These are phyloP conservation scores for Eupelmus urozonus DNA, from an alignment of 2,888 invertebrate genomes.

Conservation along the genomic window DNA sequence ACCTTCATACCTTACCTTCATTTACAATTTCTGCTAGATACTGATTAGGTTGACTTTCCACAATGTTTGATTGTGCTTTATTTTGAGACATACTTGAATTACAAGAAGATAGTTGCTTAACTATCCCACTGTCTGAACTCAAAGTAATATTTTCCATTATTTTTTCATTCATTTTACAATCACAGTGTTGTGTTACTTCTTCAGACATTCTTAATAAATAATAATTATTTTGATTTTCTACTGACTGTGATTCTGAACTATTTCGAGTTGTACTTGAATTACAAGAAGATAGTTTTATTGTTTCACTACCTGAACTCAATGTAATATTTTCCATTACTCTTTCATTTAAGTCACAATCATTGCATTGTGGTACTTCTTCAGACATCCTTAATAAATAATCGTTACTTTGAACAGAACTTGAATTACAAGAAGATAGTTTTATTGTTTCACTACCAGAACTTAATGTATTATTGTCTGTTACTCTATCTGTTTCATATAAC, in stretches of 20 bases:
- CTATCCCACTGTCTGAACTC: background rate
- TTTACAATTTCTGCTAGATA: background rate
- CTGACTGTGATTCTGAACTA: background rate
- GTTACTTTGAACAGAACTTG: slow-evolving; percentile 25
- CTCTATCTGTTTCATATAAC: slow-evolving; percentile 28
- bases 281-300: slow-evolving; percentile 34
- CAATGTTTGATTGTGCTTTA: too few relatives aligned
- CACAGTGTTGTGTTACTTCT: background rate
- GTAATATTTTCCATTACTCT: slow-evolving; percentile 10
- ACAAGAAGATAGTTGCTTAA: background rate
- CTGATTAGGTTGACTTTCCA: too few relatives aligned
- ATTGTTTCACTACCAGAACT: slow-evolving; percentile 37
- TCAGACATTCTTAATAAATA: background rate
- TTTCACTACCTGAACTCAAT: slow-evolving; percentile 29
- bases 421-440: slow-evolving; percentile 36
- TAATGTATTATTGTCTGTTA: slow-evolving; percentile 3
- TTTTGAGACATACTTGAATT: too few relatives aligned
- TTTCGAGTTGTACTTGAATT: slow-evolving; percentile 36
- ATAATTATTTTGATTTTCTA: background rate
- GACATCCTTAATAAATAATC: background rate
- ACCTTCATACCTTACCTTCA: too few relatives aligned
- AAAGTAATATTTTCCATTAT: background rate
- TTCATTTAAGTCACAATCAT: slow-evolving; percentile 25
- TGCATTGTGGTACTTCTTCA: background rate
- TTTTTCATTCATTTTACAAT: background rate